A percentile compares a stretch with the other conserved stretches of the same genome.
phyloP scores from a whole-genome alignment of 2,888 invertebrate species.

The Leucoma salicis region DNA sequence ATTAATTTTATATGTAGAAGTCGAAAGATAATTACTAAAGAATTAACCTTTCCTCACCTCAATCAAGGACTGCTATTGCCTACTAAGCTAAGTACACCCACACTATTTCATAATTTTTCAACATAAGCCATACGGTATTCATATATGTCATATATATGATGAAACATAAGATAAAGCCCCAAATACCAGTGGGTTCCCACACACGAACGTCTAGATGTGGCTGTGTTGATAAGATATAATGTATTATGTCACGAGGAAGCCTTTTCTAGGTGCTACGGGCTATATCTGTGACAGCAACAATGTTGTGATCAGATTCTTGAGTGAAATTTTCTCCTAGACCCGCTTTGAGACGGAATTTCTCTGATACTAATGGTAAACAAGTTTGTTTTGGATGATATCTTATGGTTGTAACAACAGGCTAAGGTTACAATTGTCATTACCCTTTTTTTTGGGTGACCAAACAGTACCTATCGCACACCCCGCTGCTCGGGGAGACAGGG shows the following conservation, averaged over 20 bases:
- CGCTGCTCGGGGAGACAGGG: too few relatives aligned
- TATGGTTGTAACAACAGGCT: too few relatives aligned
- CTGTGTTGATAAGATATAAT: slow-evolving; percentile 16
- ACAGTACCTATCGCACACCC: too few relatives aligned
- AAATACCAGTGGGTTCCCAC: slow-evolving; percentile 29
- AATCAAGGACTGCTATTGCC: too few relatives aligned
- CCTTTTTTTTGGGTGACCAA: too few relatives aligned
- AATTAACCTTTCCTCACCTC: too few relatives aligned
- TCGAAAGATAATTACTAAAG: too few relatives aligned
- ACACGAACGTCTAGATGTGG: slow-evolving; percentile 6
- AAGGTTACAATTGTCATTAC: too few relatives aligned
- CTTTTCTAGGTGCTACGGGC: neutral
- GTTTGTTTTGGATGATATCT: neutral
- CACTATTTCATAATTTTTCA: too few relatives aligned
- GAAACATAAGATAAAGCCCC: slow-evolving; percentile 3
- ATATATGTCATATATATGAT: slow-evolving; percentile 10
- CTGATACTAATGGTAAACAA: neutral
- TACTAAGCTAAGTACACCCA: too few relatives aligned
- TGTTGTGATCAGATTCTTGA: slow-evolving; percentile 1
- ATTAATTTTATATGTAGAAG: too few relatives aligned
- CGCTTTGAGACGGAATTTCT: neutral
- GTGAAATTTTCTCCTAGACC: neutral
- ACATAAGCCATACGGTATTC: too few relatives aligned
- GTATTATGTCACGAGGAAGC: slow-evolving; percentile 1
- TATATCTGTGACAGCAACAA: neutral